phyloP scores from a whole-genome alignment of 2,888 invertebrate genomes.

The Eurytoma californica region DNA sequence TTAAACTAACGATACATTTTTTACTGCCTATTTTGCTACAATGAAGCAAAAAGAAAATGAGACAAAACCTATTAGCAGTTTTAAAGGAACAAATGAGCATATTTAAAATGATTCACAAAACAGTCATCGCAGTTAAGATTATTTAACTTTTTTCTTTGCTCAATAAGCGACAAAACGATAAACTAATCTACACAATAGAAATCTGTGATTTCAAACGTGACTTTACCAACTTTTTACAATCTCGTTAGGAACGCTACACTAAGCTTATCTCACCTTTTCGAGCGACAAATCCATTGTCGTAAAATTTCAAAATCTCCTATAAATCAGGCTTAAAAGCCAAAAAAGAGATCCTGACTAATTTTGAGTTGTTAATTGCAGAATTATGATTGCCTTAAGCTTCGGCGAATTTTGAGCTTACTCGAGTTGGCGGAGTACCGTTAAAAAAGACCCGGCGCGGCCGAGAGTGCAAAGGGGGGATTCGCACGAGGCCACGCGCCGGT shows the following conservation, averaged over 20 bases:
- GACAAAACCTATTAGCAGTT: no score
- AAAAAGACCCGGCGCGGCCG: neutral
- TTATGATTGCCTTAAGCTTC: no score
- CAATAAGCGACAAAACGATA: neutral
- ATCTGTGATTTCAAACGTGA: conserved; percentile 15
- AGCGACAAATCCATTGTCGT: no score
- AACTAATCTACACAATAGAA: neutral
- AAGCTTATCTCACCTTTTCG: neutral
- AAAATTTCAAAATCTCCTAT: no score
- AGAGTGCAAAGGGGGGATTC: neutral
- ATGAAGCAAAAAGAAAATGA: no score
- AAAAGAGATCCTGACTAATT: no score
- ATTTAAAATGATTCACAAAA: conserved; percentile 13
- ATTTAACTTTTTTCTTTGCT: neutral
- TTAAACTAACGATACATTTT: no score
- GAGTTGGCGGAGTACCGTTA: neutral
- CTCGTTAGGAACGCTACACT: conserved; percentile 1
- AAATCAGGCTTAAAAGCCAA: no score
- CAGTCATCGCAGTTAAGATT: neutral
- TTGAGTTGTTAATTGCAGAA: no score
- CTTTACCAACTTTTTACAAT: conserved; percentile 17
- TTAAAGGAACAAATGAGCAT: no score
- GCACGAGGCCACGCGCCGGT: conserved; percentile 8
- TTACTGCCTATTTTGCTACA: no score
- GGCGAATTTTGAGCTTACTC: no score